Percentiles rank a stretch among this genome's conserved stretches.
phyloP scores from a whole-genome alignment of 2,888 invertebrate genomes.

The Acleris holmiana region DNA sequence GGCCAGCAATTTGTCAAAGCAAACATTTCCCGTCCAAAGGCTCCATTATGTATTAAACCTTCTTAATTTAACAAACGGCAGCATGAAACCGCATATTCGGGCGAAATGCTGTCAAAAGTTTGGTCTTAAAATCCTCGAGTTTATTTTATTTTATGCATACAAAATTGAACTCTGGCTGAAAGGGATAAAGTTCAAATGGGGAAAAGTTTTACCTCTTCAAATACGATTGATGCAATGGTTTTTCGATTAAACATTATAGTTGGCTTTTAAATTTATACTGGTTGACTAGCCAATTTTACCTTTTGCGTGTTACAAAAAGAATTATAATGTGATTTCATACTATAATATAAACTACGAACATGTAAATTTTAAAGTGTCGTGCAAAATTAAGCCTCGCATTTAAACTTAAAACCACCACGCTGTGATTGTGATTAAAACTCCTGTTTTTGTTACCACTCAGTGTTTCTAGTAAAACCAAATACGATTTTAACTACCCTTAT shows the following conservation, averaged over 20 bases:
- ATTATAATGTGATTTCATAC: conserved; percentile 7
- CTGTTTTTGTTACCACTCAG: neutral
- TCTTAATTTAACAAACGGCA: conserved; percentile 51
- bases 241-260: conserved; percentile 21
- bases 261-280: neutral
- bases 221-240: conserved; percentile 43
- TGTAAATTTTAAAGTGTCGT: conserved; percentile 10
- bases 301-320: conserved; percentile 3
- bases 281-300: neutral
- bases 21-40: conserved; percentile 28
- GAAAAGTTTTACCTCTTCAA: conserved; percentile 37
- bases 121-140: conserved; percentile 48
- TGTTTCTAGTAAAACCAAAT: conserved; percentile 15
- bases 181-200: conserved; percentile 41
- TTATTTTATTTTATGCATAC: conserved; percentile 40
- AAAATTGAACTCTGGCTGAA: conserved; percentile 43
- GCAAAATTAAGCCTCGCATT: conserved; percentile 12
- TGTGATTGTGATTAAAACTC: too few species aligned
- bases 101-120: conserved; percentile 55
- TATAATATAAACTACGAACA: conserved; percentile 6
- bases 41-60: conserved; percentile 55
- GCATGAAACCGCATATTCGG: conserved; percentile 43
- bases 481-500: conserved; percentile 24
- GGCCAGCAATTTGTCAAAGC: conserved; percentile 35
- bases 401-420: conserved; percentile 3